Base-by-base conservation (phyloP, 2,797 vertebrate species). In the Coregonus suidteri region DNA sequence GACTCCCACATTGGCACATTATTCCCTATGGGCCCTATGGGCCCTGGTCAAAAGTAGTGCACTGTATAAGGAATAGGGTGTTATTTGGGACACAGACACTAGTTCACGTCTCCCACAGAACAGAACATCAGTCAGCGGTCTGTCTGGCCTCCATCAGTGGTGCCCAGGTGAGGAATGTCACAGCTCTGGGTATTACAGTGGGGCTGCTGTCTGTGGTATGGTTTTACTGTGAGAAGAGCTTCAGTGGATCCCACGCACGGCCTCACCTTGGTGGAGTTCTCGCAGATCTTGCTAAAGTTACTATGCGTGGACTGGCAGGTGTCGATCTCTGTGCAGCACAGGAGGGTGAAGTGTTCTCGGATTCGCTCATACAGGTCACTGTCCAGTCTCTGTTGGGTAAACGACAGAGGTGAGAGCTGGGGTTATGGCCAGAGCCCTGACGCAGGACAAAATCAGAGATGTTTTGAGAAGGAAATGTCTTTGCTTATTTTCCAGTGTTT, bases 281-380 rank as follows among this genome's bases (percentile, higher is more conserved):
- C 93, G 0, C 90, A 88, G 25, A 95, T 51, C 0, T 73, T 83
- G 84, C 76, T 90, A 88, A 95, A 93, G 62, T 91, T 92, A 16
- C 93, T 93, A 81, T 91, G 85, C 0, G 88, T 91, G 71, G 81
- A 74, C 73, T 87, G 82, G 81, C 94, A 95, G 13, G 90, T 88
- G 14, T 95, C 94, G 77, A 95, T 89, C 82, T 97, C 96, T 0
- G 94, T 94, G 80, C 73, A 83, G 85, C 95, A 95, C 85, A 96
- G 80, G 4, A 82, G 80, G 0, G 77, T 91, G 70, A 97, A 87
- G 65, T 96, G 94, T 16, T 94, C 91, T 53, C 90, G 92, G 62
- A 98, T 82, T 74, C 94, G 88, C 53, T 96, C 94, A 0, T 95
- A 95, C n/a, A 97, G 72, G 41, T 96, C 95, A 0, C 94, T 94